A percentile compares a stretch with the other conserved stretches of the same genome.
Conservation (phyloP, 2,888 invertebrate genomes). For the Scaptomyza caliginosa region DNA sequence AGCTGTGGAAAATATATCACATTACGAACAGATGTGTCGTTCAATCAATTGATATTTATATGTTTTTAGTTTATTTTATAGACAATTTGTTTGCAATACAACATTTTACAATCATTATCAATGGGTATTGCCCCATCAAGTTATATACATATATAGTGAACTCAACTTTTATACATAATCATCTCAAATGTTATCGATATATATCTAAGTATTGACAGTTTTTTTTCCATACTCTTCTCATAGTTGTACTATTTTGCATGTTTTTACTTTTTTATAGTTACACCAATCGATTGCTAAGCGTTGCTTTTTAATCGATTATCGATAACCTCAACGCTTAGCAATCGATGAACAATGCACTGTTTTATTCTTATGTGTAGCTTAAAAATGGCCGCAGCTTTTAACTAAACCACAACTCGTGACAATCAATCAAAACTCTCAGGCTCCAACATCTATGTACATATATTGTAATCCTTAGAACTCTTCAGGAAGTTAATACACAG, state of each 20-base stretch:
- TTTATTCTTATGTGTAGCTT: slow-evolving; percentile 27
- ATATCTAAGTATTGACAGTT: slow-evolving; percentile 26
- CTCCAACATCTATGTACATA: too few species aligned
- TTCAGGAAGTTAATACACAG: neutral
- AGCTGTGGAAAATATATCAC: slow-evolving; percentile 58
- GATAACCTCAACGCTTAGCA: slow-evolving; percentile 14
- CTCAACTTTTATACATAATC: slow-evolving; percentile 22
- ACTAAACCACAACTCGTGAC: neutral
- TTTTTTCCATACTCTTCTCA: slow-evolving; percentile 11
- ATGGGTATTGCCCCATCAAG: slow-evolving; percentile 11
- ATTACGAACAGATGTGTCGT: slow-evolving; percentile 24
- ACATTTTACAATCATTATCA: slow-evolving; percentile 8
- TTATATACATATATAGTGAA: slow-evolving; percentile 9
- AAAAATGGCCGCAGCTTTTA: slow-evolving; percentile 29
- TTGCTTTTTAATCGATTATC: slow-evolving; percentile 14
- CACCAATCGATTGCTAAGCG: slow-evolving; percentile 26
- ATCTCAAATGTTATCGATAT: slow-evolving; percentile 9
- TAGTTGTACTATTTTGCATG: slow-evolving; percentile 49
- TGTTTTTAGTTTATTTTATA: slow-evolving; percentile 4
- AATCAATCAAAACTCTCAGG: neutral
- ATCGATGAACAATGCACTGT: slow-evolving; percentile 29
- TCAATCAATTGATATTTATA: neutral
- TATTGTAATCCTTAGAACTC: neutral
- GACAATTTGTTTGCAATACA: slow-evolving; percentile 8
- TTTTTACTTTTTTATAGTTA: slow-evolving; percentile 24